phyloP scores from a whole-genome alignment of 1,140 invertebrate species.

The Metopolophium dirhodum region DNA sequence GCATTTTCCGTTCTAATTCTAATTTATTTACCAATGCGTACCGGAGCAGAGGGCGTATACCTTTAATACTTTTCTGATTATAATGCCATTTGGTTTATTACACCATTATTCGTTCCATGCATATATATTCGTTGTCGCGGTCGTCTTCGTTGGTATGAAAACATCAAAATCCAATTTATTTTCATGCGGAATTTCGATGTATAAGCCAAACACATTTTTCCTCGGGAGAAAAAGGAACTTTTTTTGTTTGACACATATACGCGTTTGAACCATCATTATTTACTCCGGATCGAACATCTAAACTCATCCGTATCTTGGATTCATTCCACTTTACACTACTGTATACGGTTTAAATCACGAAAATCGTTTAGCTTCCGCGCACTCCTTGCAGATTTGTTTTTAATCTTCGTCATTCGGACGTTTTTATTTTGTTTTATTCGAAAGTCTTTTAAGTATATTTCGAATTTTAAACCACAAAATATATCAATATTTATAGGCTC shows the following conservation, averaged over 20 bases:
- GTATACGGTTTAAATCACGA: neutral
- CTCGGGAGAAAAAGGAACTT: neutral
- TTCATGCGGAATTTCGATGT: neutral
- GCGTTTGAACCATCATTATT: slow-evolving; percentile 41
- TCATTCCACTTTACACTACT: neutral
- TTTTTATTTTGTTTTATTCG: neutral
- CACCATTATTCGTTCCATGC: slow-evolving; percentile 17
- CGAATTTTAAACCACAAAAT: neutral
- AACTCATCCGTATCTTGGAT: slow-evolving; percentile 6
- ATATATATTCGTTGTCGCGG: neutral
- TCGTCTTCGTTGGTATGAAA: slow-evolving; percentile 7
- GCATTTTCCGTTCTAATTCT: slow-evolving; percentile 12
- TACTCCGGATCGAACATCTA: slow-evolving; percentile 19
- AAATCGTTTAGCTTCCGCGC: neutral
- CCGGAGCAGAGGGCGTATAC: neutral
- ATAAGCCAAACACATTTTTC: slow-evolving; percentile 37
- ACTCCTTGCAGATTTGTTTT: neutral
- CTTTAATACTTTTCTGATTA: slow-evolving; percentile 25
- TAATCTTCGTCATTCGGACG: neutral
- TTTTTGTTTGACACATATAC: slow-evolving; percentile 32
- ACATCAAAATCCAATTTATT: slow-evolving; percentile 46
- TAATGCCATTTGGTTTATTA: slow-evolving; percentile 26
- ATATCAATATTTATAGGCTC: neutral
- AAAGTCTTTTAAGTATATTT: neutral
- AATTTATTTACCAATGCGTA: slow-evolving; percentile 19